Base-by-base conservation (phyloP, 1,140 invertebrate species). In the Tetraneura akinire region DNA sequence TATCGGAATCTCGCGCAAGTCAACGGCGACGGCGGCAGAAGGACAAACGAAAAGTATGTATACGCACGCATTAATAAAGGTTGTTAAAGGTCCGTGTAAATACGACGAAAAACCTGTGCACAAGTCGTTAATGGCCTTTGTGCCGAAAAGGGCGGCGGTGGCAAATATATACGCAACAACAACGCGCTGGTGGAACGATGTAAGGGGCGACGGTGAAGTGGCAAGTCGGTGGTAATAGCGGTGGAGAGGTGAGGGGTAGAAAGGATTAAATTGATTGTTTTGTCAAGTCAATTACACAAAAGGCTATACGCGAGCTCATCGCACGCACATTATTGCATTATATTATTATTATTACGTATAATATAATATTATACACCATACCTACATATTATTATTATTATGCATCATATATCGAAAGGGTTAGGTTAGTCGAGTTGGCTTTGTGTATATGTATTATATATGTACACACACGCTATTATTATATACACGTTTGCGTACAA, bases 71-170 rank as follows among this genome's bases (percentile, higher is more conserved):
- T 68, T 47, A 26, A 47, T 68, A 68, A 68, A 47, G 66, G 66
- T 68, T 78, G 74, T 62, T 78, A 78, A 78, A 78, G 55, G 74
- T 78, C 74, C 74, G 74, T 78, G 74, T 78, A 78, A 78, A 78
- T 47, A 78, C 21, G 55, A 29, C 16, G 42, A 60, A 78, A 78
- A 78, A 78, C 55, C 74, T 62, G 18, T 21, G 74, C 23, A n/a
- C 74, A 29, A n/a, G 74, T 78, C 74, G 55, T 78, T 78, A 78
- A 78, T 62, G 74, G 74, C 74, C 74, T 78, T 78, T 78, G 74
- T 37, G 55, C 49, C 74, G 51, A 78, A 45, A 78, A 37, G 37
- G 53, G 32, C 32, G 32, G 62, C 42, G 62, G 32, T 18, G 42
- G 37, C 6, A 4, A 37, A 4, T 37, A 37, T 37, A 37, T 37